Evolutionary conservation across 1,140 invertebrate species (phyloP), one percentile per base, ranked within the genome.

Genomic region (Steinernema feltiae): DNA sequence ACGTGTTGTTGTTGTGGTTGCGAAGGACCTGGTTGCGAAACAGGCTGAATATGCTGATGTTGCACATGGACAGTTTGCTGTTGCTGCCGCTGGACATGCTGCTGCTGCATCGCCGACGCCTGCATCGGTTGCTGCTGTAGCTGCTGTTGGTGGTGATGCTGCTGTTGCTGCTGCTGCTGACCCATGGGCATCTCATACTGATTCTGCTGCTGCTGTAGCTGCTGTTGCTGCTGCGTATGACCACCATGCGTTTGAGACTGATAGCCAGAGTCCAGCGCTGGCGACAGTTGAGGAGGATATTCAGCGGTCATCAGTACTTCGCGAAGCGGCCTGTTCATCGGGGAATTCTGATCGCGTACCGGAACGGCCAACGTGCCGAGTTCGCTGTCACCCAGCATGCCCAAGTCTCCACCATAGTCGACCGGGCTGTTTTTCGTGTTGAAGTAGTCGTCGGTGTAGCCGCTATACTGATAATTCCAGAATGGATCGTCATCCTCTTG

Each of bases 101-200:
- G n/a, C n/a, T n/a, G 53, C 15, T n/a, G 53, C 53, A 63, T 63
- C 24, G 7, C 53, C 53, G 53, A 63, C 53, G 53, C 53, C 53
- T 63, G 53, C 53, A 63, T 63, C 53, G 53, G 53, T 12, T 12
- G 53, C 35, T 41, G 35, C 24, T 63, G 53, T 63, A 15, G 53
- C 53, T 63, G 53, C 15, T 15, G 15, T 27, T 63, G 53, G 7
- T 41, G 35, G 7, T 63, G 53, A 15, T 63, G 53, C 53, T 63
- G 53, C 35, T 41, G 35, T 63, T 63, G 53, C 24, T 63, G 53
- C 53, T 63, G 53, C 15, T 15, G 15, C 24, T 63, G 53, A 17
- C 15, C 53, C 53, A 63, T 12, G 15, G 41, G n/a, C 41, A 46
- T 46, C 7, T 63, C 53, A 21, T n/a, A 63, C 53, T 63, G 53